Percentiles rank a stretch among this genome's conserved stretches.
Evolutionary conservation across 2,113 vertebrate species (phyloP).

Genomic region (Ptilorrhoa leucosticta): DNA sequence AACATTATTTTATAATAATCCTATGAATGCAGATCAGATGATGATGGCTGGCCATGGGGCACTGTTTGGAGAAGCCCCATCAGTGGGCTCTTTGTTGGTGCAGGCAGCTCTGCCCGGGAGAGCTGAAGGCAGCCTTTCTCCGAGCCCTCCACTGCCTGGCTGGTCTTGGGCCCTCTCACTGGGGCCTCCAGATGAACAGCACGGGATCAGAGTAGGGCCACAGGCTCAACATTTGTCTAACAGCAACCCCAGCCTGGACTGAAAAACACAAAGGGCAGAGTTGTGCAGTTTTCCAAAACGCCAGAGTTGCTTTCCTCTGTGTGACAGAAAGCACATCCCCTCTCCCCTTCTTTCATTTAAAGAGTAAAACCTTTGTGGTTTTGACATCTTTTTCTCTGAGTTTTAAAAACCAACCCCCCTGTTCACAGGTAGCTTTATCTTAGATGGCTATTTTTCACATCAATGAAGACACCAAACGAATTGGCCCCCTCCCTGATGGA

Average conservation of each 20-base stretch:
- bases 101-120: rapidly evolving
- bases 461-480: neutral
- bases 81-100: neutral
- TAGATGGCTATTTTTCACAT: neutral
- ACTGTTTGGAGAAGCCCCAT: neutral
- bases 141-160: rapidly evolving
- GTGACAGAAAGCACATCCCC: neutral
- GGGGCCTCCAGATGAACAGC: neutral
- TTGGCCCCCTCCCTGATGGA: rapidly evolving
- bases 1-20: constrained; percentile 26
- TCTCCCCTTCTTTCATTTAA: neutral
- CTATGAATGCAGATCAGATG: neutral
- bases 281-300: neutral
- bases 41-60: neutral
- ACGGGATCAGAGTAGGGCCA: neutral
- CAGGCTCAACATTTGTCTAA: neutral
- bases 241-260: neutral
- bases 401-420: neutral
- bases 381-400: neutral
- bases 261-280: neutral
- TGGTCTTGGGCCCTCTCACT: neutral
- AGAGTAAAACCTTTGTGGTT: neutral
- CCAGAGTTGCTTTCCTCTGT: neutral
- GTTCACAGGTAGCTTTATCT: neutral
- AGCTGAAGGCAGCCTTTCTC: neutral